Evolutionary conservation across 2,888 invertebrate genomes (phyloP).

Genomic region (Acanthosepion pharaonis): DNA sequence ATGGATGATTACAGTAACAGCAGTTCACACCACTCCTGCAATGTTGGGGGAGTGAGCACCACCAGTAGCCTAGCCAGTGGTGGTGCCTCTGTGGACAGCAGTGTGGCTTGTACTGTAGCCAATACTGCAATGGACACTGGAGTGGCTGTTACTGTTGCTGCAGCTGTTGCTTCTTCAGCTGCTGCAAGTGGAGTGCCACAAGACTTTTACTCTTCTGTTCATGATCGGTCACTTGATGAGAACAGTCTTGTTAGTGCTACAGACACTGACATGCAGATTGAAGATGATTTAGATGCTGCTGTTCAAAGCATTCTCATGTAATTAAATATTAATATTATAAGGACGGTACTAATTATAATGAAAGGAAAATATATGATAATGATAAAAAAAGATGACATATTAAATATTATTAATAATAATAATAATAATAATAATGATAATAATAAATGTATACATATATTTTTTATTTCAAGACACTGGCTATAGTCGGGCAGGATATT

Average conservation of each 20-base stretch:
- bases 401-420: not conserved
- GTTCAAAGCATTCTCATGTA: conserved; percentile 77
- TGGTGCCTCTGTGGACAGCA: not conserved
- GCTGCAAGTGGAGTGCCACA: conserved; percentile 23
- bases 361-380: conserved; percentile 39
- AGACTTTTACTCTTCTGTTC: conserved; percentile 35
- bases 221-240: conserved; percentile 44
- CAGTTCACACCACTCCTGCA: conserved; percentile 13
- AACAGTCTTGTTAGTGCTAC: conserved; percentile 48
- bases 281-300: conserved; percentile 77
- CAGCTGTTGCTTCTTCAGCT: not conserved
- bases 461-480: conserved; percentile 42
- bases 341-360: not conserved
- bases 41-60: conserved; percentile 42
- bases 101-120: not conserved
- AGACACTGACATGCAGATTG: conserved; percentile 53
- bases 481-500: conserved; percentile 23
- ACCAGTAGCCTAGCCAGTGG: not conserved
- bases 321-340: conserved; percentile 42
- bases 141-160: not conserved
- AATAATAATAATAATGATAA: conserved; percentile 3
- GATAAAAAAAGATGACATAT: conserved; percentile 24
- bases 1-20: conserved; percentile 36
- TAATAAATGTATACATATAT: conserved; percentile 35
- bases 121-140: conserved; percentile 36